Evolutionary conservation across 2,797 vertebrate genomes (phyloP).

Genomic region (Pangasius mekongensis): DNA sequence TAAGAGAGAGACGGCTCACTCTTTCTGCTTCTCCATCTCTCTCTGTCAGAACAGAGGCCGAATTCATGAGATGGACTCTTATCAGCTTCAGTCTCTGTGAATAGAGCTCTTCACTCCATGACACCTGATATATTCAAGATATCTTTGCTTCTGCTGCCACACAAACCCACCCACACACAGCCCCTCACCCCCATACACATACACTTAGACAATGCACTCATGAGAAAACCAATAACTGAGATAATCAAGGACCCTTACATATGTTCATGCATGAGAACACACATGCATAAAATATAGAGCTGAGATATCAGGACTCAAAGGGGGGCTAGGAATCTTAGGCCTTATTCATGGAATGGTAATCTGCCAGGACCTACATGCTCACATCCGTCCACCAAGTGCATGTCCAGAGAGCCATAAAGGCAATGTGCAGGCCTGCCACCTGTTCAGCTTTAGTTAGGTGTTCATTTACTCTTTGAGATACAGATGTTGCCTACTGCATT

Average conservation of each 20-base stretch:
- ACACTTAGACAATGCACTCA: slow-evolving; percentile 20
- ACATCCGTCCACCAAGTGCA: background rate
- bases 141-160: slow-evolving; percentile 56
- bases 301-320: slow-evolving; percentile 15
- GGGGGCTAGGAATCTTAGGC: background rate
- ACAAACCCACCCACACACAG: slow-evolving; percentile 33
- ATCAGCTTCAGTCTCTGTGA: slow-evolving; percentile 76
- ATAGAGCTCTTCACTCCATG: slow-evolving; percentile 72
- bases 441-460: background rate
- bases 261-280: slow-evolving; percentile 7
- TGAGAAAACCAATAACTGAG: slow-evolving; percentile 23
- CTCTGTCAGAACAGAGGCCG: slow-evolving; percentile 82
- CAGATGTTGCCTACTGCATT: background rate
- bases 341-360: slow-evolving; percentile 14
- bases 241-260: background rate
- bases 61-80: slow-evolving; percentile 84
- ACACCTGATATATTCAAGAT: slow-evolving; percentile 72
- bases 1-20: slow-evolving; percentile 36
- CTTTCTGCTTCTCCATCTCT: slow-evolving; percentile 26
- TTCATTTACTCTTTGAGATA: slow-evolving; percentile 1
- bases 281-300: background rate
- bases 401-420: slow-evolving; percentile 3
- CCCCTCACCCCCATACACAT: slow-evolving; percentile 45
- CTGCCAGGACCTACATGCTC: background rate
- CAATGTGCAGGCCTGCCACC: background rate